Evolutionary conservation across 2,113 vertebrate genomes (phyloP), one percentile per base, ranked within the genome.

Genomic region (Oncorhynchus masou): DNA sequence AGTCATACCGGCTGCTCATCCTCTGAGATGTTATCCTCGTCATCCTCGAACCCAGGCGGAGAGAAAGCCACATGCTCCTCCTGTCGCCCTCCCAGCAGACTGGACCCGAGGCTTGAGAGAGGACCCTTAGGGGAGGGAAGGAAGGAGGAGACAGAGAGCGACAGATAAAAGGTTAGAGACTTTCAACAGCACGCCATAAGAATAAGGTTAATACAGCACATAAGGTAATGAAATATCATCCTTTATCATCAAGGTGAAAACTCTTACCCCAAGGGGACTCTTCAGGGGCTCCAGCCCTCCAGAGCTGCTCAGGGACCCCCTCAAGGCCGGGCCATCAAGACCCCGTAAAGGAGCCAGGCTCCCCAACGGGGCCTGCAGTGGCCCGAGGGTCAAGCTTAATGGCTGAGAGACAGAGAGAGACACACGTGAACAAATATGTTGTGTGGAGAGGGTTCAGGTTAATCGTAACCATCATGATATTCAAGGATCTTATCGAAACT

Each of bases 271-370:
- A 2, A 90, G 67, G 27, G 90, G 71, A 2, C 77, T 84, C 74
- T 87, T 93, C 2, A 94, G 81, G 39, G 91, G 89, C 70, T 93
- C 89, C 66, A 93, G 84, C 15, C 90, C 90, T 0, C 90, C 92
- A 5, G 86, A 75, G 76, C 82, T 89, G 8, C 86, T 87, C 0
- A 90, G 62, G 39, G 91, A 79, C 3, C 72, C 59, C 2, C 11
- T 64, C 13, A 91, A 89, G 0, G 88, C 82, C 0, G 2, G 0
- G 16, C 3, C 4, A 71, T 88, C 87, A 16, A 90, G 81, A 24
- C 94, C 93, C 73, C 95, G 91, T 12, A 98, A 87, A 1, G 95
- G 95, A 75, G 92, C 94, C 59, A 62, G 59, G 20, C 12, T 13
- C 20, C 19, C 59, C 7, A 81, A 75, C 9, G 94, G 90, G 13